Evolutionary conservation across 1,140 invertebrate species (phyloP), one percentile per base, ranked within the genome.

Genomic region (Parapsyche elsis): DNA sequence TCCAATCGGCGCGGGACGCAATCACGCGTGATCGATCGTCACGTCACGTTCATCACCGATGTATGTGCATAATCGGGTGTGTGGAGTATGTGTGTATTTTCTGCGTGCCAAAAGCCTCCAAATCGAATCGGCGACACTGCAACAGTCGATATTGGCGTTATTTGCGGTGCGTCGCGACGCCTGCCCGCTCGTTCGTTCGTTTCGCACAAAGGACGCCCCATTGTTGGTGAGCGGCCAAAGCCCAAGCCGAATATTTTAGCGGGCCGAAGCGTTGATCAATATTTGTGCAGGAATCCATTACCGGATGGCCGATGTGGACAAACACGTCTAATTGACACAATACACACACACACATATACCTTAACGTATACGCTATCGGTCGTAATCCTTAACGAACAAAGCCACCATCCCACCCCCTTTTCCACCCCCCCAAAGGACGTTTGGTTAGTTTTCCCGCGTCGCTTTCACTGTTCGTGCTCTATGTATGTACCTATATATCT

Each of bases 241-340:
- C 59, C 81, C 10, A 83, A 83, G 81, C 81, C 77, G 81, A 83
- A 83, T 83, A 83, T 83, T 83, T 79, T 81, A 80, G 64, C 80
- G 46, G n/a, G n/a, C 59, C 21, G 77, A 76, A 30, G 74, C 76
- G 78, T 53, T 21, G 77, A 80, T 79, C 80, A 83, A 83, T 83
- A 83, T 83, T 83, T 83, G 80, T 57, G 61, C 16, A 59, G 81
- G 80, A 61, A 81, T 78, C 71, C 81, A 81, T 71, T 78, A 74
- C 61, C 67, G 30, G 78, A 77, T 78, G 77, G 57, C 12, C 70
- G 38, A 0, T 26, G 26, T 16, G 46, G 46, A 73, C 71, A 45
- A 53, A 73, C 71, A 46, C 64, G 64, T 67, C 64, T 67, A 67
- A 67, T 67, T 67, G 64, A 67, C 64, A 24, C 64, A 24, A 12